phyloP scores from a whole-genome alignment of 2,797 vertebrate species.

The Hippoglossus hippoglossus region DNA sequence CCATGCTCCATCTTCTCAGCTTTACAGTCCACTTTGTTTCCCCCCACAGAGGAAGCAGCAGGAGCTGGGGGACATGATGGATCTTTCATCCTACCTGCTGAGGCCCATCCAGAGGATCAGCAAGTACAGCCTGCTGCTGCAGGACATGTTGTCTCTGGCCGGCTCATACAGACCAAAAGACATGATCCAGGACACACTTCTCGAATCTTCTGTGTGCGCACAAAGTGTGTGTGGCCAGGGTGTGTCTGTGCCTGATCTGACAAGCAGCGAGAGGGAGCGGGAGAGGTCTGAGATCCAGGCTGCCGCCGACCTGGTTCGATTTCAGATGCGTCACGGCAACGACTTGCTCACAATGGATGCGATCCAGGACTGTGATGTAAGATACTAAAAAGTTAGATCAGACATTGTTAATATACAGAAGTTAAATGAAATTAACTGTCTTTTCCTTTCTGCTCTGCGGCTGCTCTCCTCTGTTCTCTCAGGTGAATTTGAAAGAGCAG shows the following conservation, averaged over 20 bases:
- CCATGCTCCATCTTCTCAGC: too few species aligned
- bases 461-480: slow-evolving; percentile 5
- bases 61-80: slow-evolving; percentile 89
- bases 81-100: slow-evolving; percentile 84
- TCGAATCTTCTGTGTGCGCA: slow-evolving; percentile 34
- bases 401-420: background rate
- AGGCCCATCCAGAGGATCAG: slow-evolving; percentile 88
- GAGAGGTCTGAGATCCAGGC: slow-evolving; percentile 81
- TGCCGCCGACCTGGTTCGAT: slow-evolving; percentile 84
- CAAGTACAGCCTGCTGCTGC: slow-evolving; percentile 88
- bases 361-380: slow-evolving; percentile 87
- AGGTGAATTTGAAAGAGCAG: slow-evolving; percentile 88
- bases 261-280: slow-evolving; percentile 73
- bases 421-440: background rate
- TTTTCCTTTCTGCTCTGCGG: background rate
- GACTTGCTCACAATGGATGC: slow-evolving; percentile 89
- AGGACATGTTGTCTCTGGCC: slow-evolving; percentile 82
- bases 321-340: slow-evolving; percentile 88
- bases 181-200: slow-evolving; percentile 37
- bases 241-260: slow-evolving; percentile 58
- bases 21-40: slow-evolving; percentile 4
- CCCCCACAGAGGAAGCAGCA: slow-evolving; percentile 85
- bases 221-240: slow-evolving; percentile 41
- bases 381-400: slow-evolving; percentile 22
- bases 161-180: slow-evolving; percentile 55